These are phyloP conservation scores for Pipistrellus nathusii DNA, from an alignment of 2,797 vertebrate species.

Conservation along the genomic window DNA sequence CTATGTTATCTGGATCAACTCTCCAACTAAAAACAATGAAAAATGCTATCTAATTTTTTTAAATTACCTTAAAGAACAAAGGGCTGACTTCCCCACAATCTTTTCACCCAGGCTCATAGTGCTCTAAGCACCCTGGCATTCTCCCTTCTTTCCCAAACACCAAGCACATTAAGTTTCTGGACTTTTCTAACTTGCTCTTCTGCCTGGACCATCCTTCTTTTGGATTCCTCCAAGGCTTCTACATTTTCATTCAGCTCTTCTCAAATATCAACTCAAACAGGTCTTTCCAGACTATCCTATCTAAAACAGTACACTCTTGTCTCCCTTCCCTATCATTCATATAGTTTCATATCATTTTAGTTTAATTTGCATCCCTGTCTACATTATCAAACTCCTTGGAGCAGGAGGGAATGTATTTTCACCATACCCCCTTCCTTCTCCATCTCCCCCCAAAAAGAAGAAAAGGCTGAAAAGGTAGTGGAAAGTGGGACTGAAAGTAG, in stretches of 20 bases:
- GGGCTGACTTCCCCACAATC: background rate
- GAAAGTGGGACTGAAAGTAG: background rate
- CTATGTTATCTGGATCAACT: slow-evolving; percentile 67
- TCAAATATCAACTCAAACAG: background rate
- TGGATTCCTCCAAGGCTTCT: background rate
- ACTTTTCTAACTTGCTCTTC: background rate
- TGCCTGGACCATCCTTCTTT: background rate
- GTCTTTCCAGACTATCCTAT: background rate
- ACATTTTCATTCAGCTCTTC: background rate
- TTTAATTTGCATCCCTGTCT: background rate
- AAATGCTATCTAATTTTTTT: slow-evolving; percentile 50
- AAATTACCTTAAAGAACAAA: slow-evolving; percentile 29
- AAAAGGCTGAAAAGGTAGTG: slow-evolving; percentile 18
- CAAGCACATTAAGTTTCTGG: background rate
- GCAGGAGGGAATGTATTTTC: background rate
- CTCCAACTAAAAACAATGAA: slow-evolving; percentile 67
- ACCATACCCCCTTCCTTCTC: fast-evolving
- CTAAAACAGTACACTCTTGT: background rate
- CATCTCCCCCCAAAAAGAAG: background rate
- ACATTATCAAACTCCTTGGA: background rate
- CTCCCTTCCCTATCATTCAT: background rate
- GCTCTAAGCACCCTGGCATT: background rate
- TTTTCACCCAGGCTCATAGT: background rate
- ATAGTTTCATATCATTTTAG: background rate
- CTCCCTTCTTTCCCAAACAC: background rate